A percentile compares a stretch with the other conserved stretches of the same genome.
These are phyloP conservation scores for Trichopoda pennipes DNA, from an alignment of 2,888 invertebrate species.

Conservation along the genomic window DNA sequence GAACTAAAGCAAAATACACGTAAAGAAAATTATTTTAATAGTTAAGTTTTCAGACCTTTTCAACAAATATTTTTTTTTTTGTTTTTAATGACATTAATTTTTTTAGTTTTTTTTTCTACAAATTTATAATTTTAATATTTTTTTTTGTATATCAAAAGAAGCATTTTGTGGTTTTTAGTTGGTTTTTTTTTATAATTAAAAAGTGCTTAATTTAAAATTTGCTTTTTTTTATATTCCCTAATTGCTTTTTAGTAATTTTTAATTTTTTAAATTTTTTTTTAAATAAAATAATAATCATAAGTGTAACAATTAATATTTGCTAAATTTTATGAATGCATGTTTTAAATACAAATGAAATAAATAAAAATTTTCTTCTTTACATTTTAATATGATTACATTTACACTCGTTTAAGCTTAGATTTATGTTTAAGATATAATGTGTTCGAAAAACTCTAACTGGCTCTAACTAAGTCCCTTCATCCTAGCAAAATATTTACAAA, in stretches of 20 bases:
- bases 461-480: slow-evolving; percentile 13
- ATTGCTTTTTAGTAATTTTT: too few relatives aligned
- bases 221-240: slow-evolving; percentile 63
- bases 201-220: slow-evolving; percentile 61
- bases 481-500: background rate
- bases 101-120: slow-evolving; percentile 5
- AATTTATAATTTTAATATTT: slow-evolving; percentile 45
- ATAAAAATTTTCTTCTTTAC: slow-evolving; percentile 34
- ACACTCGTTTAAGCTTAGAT: slow-evolving; percentile 13
- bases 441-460: slow-evolving; percentile 42
- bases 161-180: slow-evolving; percentile 37
- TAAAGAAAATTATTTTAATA: too few relatives aligned
- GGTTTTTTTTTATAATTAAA: slow-evolving; percentile 36
- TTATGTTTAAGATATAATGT: slow-evolving; percentile 5
- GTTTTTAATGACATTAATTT: slow-evolving; percentile 18
- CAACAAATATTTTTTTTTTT: background rate
- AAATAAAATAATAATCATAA: slow-evolving; percentile 20
- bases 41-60: background rate
- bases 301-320: slow-evolving; percentile 65
- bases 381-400: slow-evolving; percentile 11
- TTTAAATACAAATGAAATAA: slow-evolving; percentile 22
- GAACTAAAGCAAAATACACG: too few relatives aligned
- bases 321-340: slow-evolving; percentile 53
- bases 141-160: slow-evolving; percentile 71
- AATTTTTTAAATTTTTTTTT: slow-evolving; percentile 15